phyloP scores from a whole-genome alignment of 2,113 vertebrate genomes.

The Oreochromis aureus region DNA sequence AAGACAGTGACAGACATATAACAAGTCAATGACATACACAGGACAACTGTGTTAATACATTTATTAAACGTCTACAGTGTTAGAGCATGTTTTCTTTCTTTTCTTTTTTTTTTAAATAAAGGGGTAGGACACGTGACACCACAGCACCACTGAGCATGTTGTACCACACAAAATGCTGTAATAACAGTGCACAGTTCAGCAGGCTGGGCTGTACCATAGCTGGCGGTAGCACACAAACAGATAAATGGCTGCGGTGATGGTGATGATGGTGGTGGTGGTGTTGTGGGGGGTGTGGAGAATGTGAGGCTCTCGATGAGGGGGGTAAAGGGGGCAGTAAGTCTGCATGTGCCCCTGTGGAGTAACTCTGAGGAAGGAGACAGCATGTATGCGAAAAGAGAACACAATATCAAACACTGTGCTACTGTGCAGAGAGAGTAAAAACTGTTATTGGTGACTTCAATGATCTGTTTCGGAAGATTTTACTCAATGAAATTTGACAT shows the following conservation, averaged over 20 bases:
- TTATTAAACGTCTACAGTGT: background rate
- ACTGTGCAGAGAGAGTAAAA: background rate
- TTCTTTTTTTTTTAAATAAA: background rate
- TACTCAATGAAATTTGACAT: background rate
- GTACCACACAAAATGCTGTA: background rate
- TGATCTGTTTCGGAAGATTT: background rate
- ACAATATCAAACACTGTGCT: background rate
- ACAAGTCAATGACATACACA: background rate
- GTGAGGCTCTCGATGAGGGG: conserved; percentile 53
- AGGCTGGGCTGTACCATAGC: conserved; percentile 47
- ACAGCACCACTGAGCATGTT: background rate
- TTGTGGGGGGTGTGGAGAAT: conserved; percentile 37
- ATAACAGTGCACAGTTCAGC: background rate
- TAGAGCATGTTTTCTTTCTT: background rate
- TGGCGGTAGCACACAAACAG: conserved; percentile 61
- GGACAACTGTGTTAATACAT: background rate
- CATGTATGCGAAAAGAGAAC: background rate
- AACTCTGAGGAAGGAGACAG: conserved; percentile 56
- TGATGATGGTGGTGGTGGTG: conserved; percentile 62
- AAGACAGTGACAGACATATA: background rate
- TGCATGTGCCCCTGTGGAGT: conserved; percentile 49
- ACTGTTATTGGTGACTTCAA: background rate
- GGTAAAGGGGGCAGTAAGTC: conserved; percentile 69
- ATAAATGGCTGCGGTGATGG: conserved; percentile 59
- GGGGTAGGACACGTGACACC: background rate